These are phyloP conservation scores for Chelmon rostratus DNA, from an alignment of 2,797 vertebrate species.

Conservation along the genomic window DNA sequence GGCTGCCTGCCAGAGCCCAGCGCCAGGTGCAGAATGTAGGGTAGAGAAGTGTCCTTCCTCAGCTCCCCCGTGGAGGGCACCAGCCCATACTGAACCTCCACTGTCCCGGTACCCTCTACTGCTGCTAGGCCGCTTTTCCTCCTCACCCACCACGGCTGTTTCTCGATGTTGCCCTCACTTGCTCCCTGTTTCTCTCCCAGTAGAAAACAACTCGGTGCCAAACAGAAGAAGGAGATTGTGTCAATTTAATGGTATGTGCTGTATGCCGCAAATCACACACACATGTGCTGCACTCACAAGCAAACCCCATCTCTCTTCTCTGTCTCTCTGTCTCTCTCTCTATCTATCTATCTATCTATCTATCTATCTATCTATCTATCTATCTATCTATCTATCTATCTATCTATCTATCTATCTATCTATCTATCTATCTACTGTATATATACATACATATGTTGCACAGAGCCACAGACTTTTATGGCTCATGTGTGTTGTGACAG, in stretches of 20 bases:
- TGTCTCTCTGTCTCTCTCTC: neutral
- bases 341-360: no score
- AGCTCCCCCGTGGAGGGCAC: conserved; percentile 67
- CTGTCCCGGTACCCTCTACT: conserved; percentile 67
- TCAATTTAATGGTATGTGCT: conserved; percentile 74
- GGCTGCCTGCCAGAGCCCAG: conserved; percentile 68
- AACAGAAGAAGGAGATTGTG: conserved; percentile 67
- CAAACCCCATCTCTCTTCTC: neutral
- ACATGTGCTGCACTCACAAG: conserved; percentile 56
- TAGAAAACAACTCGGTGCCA: conserved; percentile 57
- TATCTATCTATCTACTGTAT: no score
- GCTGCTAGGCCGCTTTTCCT: conserved; percentile 49
- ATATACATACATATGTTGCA: no score
- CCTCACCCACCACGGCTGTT: conserved; percentile 45
- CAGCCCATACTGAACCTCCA: conserved; percentile 59
- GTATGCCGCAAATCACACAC: conserved; percentile 69
- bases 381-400: no score
- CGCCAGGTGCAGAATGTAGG: conserved; percentile 75
- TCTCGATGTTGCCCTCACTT: conserved; percentile 43
- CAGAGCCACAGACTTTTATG: conserved; percentile 59
- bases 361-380: no score
- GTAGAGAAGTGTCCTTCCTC: conserved; percentile 76
- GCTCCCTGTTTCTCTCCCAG: conserved; percentile 44
- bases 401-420: no score
- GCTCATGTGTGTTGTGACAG: conserved; percentile 81